Conservation (phyloP, 1,140 invertebrate species). For the Drosophila varians region DNA sequence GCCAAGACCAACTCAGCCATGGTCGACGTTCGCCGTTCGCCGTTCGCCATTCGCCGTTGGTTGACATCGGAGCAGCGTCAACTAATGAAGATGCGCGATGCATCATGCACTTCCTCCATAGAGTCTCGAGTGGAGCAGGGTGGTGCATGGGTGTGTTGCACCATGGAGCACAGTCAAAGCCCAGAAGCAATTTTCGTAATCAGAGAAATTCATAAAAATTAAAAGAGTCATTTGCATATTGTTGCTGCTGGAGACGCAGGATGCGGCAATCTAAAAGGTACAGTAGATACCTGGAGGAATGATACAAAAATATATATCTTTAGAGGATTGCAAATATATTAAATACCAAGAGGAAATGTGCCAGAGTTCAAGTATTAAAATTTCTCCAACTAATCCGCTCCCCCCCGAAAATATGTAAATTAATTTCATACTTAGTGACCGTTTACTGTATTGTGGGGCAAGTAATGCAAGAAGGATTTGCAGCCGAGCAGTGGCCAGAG, state of each 20-base stretch:
- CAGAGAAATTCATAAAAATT: conserved; percentile 83
- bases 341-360: too few relatives aligned
- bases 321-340: too few relatives aligned
- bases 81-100: conserved; percentile 81
- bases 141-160: conserved; percentile 5
- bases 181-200: conserved; percentile 82
- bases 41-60: conserved; percentile 7
- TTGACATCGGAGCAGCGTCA: conserved; percentile 74
- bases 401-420: too few relatives aligned
- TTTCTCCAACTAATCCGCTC: too few relatives aligned
- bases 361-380: too few relatives aligned
- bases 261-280: conserved; percentile 7
- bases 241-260: conserved; percentile 37
- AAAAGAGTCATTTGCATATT: conserved; percentile 82
- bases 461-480: conserved; percentile 73
- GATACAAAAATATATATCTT: background rate
- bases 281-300: conserved; percentile 19
- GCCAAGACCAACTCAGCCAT: conserved; percentile 26
- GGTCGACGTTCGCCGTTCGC: background rate
- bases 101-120: conserved; percentile 61
- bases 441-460: conserved; percentile 9
- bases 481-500: conserved; percentile 1
- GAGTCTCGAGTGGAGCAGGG: conserved; percentile 18
- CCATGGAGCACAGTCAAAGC: conserved; percentile 56
- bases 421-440: too few relatives aligned